Base-by-base conservation (phyloP, 2,113 vertebrate species). In the Entomyzon cyanotis region DNA sequence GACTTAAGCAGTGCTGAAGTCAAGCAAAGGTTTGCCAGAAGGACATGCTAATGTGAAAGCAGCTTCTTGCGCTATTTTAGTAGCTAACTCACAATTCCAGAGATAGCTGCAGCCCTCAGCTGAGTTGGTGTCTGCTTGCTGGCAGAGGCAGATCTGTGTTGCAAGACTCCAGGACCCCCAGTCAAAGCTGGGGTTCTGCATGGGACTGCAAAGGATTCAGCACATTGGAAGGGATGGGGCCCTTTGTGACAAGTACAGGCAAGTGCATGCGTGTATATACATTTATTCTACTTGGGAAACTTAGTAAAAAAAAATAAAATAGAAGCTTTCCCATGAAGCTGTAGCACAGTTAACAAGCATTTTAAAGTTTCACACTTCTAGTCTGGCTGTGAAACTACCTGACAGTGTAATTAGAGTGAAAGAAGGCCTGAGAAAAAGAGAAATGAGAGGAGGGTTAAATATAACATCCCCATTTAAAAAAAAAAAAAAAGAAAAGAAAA, bases 361-460 rank as follows among this genome's bases (percentile, higher is more conserved):
- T 92, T 76, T 82, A 65, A 82, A 94, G 65, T 91, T 96, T 91
- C 89, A 87, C 58, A n/a, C 46, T 90, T 88, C 16, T 5, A 82
- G 21, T 59, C 35, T 81, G 63, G 23, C 52, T 92, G 83, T 81
- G 94, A 95, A 94, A 95, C 78, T 95, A 69, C 62, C 31, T 91
- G 84, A 53, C 87, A 91, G 30, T 18, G 2, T 89, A 91, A 75
- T 56, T 83, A 77, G 33, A 62, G 37, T 73, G 35, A 91, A 81
- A 89, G 56, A 84, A 85, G 35, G n/a, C 87, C 84, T 96, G 88
- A 90, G 92, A 87, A 95, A 94, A 95, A 83, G 90, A 87, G 84
- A 95, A 96, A 95, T 95, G 90, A 95, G 76, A 95, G 84, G 63
- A 80, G 52, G 24, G 82, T 85, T 95, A 93, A 96, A 93, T 90